phyloP scores from a whole-genome alignment of 2,888 invertebrate species.

The Leuctra nigra region DNA sequence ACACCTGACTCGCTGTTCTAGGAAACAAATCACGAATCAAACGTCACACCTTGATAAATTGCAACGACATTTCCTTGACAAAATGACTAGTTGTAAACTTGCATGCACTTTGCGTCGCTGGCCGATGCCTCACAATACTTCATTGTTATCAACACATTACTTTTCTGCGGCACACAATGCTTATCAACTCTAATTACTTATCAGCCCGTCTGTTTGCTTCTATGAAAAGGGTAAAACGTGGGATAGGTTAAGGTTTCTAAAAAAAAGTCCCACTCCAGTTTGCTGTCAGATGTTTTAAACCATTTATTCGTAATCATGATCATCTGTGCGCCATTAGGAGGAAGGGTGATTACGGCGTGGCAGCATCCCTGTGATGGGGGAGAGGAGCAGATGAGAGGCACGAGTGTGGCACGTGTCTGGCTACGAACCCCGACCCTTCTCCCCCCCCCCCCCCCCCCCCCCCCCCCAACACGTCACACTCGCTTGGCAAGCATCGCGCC shows the following conservation, averaged over 20 bases:
- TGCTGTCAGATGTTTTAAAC: conserved; percentile 14
- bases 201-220: too few relatives aligned
- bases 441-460: neutral
- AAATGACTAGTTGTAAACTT: too few relatives aligned
- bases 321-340: conserved; percentile 14
- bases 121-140: too few relatives aligned
- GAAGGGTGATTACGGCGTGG: neutral
- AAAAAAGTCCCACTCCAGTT: neutral
- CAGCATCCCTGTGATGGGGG: neutral
- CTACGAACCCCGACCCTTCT: too few relatives aligned
- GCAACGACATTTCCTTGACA: too few relatives aligned
- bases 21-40: too few relatives aligned
- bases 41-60: too few relatives aligned
- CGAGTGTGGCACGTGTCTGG: conserved; percentile 1
- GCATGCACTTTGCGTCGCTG: too few relatives aligned
- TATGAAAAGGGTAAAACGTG: too few relatives aligned
- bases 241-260: too few relatives aligned
- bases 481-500: neutral
- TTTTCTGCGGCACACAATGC: neutral
- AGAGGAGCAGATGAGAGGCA: neutral
- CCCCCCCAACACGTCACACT: conserved; percentile 5
- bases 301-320: conserved; percentile 15
- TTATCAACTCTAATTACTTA: neutral
- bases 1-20: too few relatives aligned
- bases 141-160: too few relatives aligned